Evolutionary conservation across 2,797 vertebrate species (phyloP).

Genomic region (Remorina albescens): DNA sequence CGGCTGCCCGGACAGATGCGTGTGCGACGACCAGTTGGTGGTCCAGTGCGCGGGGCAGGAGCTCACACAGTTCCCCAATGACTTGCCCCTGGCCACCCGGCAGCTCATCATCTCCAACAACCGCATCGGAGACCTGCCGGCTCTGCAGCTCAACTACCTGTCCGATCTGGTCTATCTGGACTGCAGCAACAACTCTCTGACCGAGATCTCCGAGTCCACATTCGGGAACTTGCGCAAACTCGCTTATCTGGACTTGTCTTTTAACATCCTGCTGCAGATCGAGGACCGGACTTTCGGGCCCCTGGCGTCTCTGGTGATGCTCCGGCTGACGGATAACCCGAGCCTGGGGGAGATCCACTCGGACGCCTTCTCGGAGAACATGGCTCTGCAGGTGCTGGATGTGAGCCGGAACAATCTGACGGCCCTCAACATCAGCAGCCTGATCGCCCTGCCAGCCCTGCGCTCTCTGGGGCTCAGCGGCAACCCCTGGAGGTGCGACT

Average conservation of each 20-base stretch:
- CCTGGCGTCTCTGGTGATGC: constrained; percentile 90
- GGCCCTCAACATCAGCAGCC: constrained; percentile 86
- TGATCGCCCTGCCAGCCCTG: constrained; percentile 86
- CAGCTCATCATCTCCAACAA: constrained; percentile 92
- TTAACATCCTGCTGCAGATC: constrained; percentile 90
- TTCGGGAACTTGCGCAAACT: constrained; percentile 92
- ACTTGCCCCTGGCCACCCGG: constrained; percentile 91
- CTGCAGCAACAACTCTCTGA: constrained; percentile 91
- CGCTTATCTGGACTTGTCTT: constrained; percentile 94
- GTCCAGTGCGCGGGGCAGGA: constrained; percentile 90
- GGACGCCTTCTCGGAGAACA: constrained; percentile 91
- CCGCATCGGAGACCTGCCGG: constrained; percentile 87
- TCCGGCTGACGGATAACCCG: constrained; percentile 93
- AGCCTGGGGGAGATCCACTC: constrained; percentile 87
- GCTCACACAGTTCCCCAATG: constrained; percentile 86
- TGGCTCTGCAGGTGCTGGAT: constrained; percentile 91
- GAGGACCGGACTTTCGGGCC: constrained; percentile 92
- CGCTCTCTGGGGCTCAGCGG: constrained; percentile 90
- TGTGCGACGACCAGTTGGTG: constrained; percentile 91
- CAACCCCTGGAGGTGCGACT: constrained; percentile 95
- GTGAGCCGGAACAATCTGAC: constrained; percentile 91
- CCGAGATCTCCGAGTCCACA: constrained; percentile 90
- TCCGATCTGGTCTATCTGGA: constrained; percentile 95
- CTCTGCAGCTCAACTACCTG: constrained; percentile 92
- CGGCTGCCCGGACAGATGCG: constrained; percentile 88